Evolutionary conservation across 2,888 invertebrate species (phyloP).

Genomic region (Protonemura montana): DNA sequence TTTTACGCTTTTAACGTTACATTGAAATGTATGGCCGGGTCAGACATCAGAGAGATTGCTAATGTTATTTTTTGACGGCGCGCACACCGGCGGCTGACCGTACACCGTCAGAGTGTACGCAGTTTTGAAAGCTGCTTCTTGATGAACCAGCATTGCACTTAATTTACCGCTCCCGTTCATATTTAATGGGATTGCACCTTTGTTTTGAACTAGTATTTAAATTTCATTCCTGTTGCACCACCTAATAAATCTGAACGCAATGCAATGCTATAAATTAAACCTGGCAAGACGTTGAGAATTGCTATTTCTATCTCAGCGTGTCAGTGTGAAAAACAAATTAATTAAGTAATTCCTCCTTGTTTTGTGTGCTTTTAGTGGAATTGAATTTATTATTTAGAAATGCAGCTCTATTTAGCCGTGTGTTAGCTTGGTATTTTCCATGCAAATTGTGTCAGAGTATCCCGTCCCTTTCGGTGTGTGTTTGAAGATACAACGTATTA

Average conservation of each 20-base stretch:
- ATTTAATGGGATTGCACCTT: background rate
- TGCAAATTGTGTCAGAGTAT: background rate
- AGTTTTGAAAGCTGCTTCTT: background rate
- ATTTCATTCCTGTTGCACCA: background rate
- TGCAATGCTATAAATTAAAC: background rate
- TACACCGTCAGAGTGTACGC: no score
- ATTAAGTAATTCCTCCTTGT: conserved; percentile 7
- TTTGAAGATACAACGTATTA: background rate
- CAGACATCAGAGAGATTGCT: background rate
- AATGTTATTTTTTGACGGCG: background rate
- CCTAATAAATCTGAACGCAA: background rate
- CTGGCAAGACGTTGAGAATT: background rate
- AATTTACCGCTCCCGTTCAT: background rate
- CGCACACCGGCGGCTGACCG: no score
- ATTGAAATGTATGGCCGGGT: background rate
- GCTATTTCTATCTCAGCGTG: background rate
- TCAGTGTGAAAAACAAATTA: background rate
- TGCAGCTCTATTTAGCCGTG: background rate
- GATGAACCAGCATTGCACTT: background rate
- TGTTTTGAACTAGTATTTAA: background rate
- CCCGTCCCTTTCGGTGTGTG: background rate
- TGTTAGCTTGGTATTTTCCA: background rate
- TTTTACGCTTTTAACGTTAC: background rate
- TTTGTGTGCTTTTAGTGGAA: background rate
- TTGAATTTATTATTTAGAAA: background rate